Evolutionary conservation across 2,113 vertebrate genomes (phyloP), one percentile per base, ranked within the genome.

Genomic region (Dolichallabes microphthalmus): DNA sequence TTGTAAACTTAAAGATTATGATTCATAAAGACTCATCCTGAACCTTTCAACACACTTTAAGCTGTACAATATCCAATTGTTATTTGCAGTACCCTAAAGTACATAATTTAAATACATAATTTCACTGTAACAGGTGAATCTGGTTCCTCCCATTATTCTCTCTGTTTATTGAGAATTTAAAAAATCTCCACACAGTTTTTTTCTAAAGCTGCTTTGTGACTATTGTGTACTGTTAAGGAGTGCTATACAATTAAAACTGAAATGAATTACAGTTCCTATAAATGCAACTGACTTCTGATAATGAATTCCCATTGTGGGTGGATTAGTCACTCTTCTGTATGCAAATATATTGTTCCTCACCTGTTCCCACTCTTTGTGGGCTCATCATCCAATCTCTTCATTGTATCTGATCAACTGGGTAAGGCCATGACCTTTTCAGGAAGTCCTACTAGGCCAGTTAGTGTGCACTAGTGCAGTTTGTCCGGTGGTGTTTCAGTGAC

Each of bases 321-420:
- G 30, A 60, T 79, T 35, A 57, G 27, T 58, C 30, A 25, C 17
- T 60, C 20, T 60, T 78, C 8, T 20, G 25, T 5, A 74, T 58
- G 52, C 20, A 78, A n/a, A 15, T 25, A 20, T 14, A 12, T 52
- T 76, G 3, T 20, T 22, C 64, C 85, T 89, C 73, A 89, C 90
- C 89, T 86, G 57, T 71, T 77, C 30, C 66, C 60, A 68, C 53
- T 73, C 60, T 60, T 63, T 77, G 57, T 61, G 25, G 61, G 32
- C 61, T 87, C 58, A 64, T 86, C 87, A 12, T 88, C 77, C 27
- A 85, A 50, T 55, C 83, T 83, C 25, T 77, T 88, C 87, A 89
- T 89, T 71, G 45, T 53, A 50, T 22, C 71, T 64, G 60, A 81
- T 83, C 79, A 78, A 45, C 75, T 87, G 81, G 80, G 27, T 19